Conservation (phyloP, 2,888 invertebrate genomes). For the Xanthostigma xanthostigma region DNA sequence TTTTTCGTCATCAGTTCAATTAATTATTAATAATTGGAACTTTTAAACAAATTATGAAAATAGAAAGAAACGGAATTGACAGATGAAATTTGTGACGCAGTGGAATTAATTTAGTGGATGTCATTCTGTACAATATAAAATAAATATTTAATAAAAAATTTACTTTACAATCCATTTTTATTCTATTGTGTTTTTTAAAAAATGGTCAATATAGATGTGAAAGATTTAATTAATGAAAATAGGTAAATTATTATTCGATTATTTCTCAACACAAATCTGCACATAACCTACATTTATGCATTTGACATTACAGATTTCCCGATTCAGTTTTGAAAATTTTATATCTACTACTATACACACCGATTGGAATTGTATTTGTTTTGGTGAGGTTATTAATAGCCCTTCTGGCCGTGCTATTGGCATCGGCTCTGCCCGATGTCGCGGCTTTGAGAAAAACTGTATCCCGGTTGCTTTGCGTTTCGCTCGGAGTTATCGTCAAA, state of each 20-base stretch:
- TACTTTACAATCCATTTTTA: not conserved
- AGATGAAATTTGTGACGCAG: too few species aligned
- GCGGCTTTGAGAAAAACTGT: constrained; percentile 36
- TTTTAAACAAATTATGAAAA: too few species aligned
- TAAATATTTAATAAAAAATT: too few species aligned
- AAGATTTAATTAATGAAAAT: constrained; percentile 24
- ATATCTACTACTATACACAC: constrained; percentile 37
- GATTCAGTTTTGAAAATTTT: constrained; percentile 31
- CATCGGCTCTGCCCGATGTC: constrained; percentile 40
- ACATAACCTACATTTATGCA: constrained; percentile 8
- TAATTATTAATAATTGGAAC: too few species aligned
- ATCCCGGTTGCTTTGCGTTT: constrained; percentile 40
- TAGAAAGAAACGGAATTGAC: too few species aligned
- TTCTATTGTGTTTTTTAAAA: constrained; percentile 8
- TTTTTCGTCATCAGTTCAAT: too few species aligned
- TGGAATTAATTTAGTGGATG: too few species aligned
- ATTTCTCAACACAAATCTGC: constrained; percentile 7
- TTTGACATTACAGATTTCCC: constrained; percentile 31
- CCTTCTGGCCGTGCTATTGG: constrained; percentile 37
- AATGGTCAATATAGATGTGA: constrained; percentile 27
- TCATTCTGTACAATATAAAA: too few species aligned
- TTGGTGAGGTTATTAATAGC: constrained; percentile 34
- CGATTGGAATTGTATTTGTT: constrained; percentile 38
- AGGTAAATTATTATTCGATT: constrained; percentile 19
- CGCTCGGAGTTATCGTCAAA: constrained; percentile 43